phyloP scores from a whole-genome alignment of 2,888 invertebrate genomes.

The Trilocha varians region DNA sequence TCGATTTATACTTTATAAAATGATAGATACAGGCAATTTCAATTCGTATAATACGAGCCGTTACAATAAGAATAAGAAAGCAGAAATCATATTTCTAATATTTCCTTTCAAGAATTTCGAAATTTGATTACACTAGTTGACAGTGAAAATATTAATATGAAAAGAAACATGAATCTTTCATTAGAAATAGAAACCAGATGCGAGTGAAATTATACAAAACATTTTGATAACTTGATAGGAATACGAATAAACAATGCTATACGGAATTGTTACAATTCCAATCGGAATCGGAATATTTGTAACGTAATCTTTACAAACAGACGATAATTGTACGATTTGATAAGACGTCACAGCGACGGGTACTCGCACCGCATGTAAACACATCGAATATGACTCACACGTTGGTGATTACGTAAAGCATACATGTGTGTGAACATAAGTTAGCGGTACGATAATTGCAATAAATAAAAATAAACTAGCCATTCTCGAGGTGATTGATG shows the following conservation, averaged over 20 bases:
- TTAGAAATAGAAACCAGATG: too few relatives aligned
- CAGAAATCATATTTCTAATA: too few relatives aligned
- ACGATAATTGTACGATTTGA: constrained; percentile 16
- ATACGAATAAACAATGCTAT: constrained; percentile 5
- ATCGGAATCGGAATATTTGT: background rate
- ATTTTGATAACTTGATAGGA: constrained; percentile 9
- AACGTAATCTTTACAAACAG: constrained; percentile 5
- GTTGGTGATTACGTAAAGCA: constrained; percentile 18
- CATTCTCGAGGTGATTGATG: background rate
- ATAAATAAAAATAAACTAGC: constrained; percentile 12
- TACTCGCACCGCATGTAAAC: constrained; percentile 12
- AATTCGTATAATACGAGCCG: too few relatives aligned
- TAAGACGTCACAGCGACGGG: constrained; percentile 15
- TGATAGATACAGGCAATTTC: too few relatives aligned
- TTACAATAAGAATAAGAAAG: too few relatives aligned
- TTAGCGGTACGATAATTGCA: constrained; percentile 17
- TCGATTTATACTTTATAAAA: too few relatives aligned
- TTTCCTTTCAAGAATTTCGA: too few relatives aligned
- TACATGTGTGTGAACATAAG: constrained; percentile 14
- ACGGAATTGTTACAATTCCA: constrained; percentile 4
- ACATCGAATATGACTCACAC: constrained; percentile 19
- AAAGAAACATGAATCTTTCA: too few relatives aligned
- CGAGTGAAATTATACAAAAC: too few relatives aligned
- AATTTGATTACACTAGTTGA: too few relatives aligned
- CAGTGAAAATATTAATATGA: too few relatives aligned